Base-by-base conservation (phyloP, 2,888 invertebrate genomes). In the Drosophila ochracea region DNA sequence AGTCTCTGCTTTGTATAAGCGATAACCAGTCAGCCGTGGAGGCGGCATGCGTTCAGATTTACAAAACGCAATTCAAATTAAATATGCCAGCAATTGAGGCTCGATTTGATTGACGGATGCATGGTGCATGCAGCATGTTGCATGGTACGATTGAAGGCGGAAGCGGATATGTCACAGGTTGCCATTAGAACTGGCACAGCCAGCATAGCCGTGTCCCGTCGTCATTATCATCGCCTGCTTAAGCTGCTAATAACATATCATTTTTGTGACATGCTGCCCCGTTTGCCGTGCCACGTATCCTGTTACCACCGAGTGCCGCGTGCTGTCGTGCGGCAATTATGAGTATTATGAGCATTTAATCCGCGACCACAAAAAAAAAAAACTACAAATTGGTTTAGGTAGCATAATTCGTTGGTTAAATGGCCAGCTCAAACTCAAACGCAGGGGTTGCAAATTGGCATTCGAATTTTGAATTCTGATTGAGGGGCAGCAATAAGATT, bases 321-420 rank as follows among this genome's bases (percentile, higher is more conserved):
- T 87, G 86, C 68, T 33, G 37, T 52, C 31, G 28, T 69, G 68
- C 71, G 58, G 72, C 87, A 91, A 91, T 91, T 91, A 91, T 89
- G 89, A 84, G 90, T 81, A 91, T 91, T 91, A 91, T 89, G 89
- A 84, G 89, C 82, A 89, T 83, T 91, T 91, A 92, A 91, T 92
- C 91, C 84, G 67, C 71, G 80, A 82, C 89, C 86, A 79, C 91
- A 43, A 58, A 86, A 58, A 58, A 25, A 25, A 85, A 82, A 76
- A 84, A 82, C 82, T 88, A 83, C 79, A 79, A 87, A 88, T 85
- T 85, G 81, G 85, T 64, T 80, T 69, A 80, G 71, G 62, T 43
- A 60, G 63, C 63, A 66, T 69, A 70, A 67, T 75, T 68, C 57
- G 72, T 13, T 64, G 78, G 61, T 67, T 55, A 85, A 85, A 85